Evolutionary conservation across 92 coral and sea anemone species (phyloP).

Genomic region (Epizoanthus scotinus): DNA sequence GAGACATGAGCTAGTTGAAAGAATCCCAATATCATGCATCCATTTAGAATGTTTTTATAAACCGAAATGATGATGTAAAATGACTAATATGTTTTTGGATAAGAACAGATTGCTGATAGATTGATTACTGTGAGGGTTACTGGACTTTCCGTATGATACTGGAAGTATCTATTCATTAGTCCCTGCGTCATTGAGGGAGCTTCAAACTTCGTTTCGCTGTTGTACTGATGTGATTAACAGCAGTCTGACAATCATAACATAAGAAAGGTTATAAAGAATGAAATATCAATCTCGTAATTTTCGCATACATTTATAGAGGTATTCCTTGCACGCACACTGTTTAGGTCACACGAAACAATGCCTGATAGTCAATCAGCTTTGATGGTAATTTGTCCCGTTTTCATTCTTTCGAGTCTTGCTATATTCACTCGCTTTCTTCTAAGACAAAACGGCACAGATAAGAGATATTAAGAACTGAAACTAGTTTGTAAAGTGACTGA

Average conservation of each 20-base stretch:
- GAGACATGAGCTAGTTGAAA: too few relatives aligned
- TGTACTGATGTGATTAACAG: not conserved
- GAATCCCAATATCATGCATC: too few relatives aligned
- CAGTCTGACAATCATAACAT: conserved; percentile 1
- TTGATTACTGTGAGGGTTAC: too few relatives aligned
- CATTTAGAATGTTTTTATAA: too few relatives aligned
- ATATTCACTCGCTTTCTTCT: not conserved
- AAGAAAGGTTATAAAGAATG: not conserved
- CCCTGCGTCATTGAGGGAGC: too few relatives aligned
- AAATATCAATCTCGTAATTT: not conserved
- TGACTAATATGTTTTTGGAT: too few relatives aligned
- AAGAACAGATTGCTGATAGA: too few relatives aligned
- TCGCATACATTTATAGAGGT: not conserved
- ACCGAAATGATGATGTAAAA: too few relatives aligned
- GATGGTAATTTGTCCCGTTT: conserved; percentile 24
- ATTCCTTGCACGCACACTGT: conserved; percentile 20
- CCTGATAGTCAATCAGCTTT: conserved; percentile 3
- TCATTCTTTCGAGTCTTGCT: not conserved
- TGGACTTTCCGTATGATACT: too few relatives aligned
- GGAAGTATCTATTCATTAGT: too few relatives aligned
- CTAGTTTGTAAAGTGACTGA: conserved; percentile 9
- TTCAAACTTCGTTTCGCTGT: not conserved
- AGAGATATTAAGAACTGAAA: conserved; percentile 19
- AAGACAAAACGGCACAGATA: not conserved
- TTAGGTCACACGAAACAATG: conserved; percentile 25